phyloP scores from a whole-genome alignment of 2,888 invertebrate genomes.

The Cyclophora albipunctata region DNA sequence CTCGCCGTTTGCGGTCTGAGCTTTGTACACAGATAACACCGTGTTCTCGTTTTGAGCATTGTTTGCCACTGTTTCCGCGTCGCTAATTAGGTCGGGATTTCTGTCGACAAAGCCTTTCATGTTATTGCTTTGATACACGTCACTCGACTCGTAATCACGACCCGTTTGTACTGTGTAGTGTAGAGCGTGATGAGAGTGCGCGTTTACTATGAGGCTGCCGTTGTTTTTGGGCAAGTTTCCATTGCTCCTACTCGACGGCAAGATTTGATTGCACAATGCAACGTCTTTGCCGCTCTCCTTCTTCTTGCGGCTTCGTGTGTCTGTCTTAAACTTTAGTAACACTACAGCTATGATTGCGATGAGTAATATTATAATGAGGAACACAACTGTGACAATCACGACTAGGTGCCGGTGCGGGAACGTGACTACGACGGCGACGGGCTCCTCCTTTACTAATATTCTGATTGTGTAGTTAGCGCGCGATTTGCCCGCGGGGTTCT shows the following conservation, averaged over 20 bases:
- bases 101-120: constrained; percentile 77
- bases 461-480: constrained; percentile 88
- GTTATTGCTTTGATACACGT: constrained; percentile 65
- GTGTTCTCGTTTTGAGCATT: constrained; percentile 66
- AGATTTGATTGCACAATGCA: constrained; percentile 74
- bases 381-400: constrained; percentile 79
- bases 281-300: constrained; percentile 78
- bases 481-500: constrained; percentile 87
- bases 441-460: constrained; percentile 83
- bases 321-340: constrained; percentile 73
- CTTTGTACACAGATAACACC: constrained; percentile 61
- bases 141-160: constrained; percentile 75
- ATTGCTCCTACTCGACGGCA: constrained; percentile 55
- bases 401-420: constrained; percentile 83
- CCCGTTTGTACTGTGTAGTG: constrained; percentile 67
- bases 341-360: constrained; percentile 80
- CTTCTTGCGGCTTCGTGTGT: constrained; percentile 66
- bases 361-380: constrained; percentile 78
- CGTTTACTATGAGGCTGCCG: constrained; percentile 70
- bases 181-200: constrained; percentile 75
- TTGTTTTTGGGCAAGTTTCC: constrained; percentile 75
- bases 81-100: constrained; percentile 87
- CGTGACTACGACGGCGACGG: constrained; percentile 79
- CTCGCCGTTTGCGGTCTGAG: constrained; percentile 49
- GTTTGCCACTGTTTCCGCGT: constrained; percentile 78